Evolutionary conservation across 2,888 invertebrate genomes (phyloP).

Genomic region (Galeopsomyia nigrocyanea): DNA sequence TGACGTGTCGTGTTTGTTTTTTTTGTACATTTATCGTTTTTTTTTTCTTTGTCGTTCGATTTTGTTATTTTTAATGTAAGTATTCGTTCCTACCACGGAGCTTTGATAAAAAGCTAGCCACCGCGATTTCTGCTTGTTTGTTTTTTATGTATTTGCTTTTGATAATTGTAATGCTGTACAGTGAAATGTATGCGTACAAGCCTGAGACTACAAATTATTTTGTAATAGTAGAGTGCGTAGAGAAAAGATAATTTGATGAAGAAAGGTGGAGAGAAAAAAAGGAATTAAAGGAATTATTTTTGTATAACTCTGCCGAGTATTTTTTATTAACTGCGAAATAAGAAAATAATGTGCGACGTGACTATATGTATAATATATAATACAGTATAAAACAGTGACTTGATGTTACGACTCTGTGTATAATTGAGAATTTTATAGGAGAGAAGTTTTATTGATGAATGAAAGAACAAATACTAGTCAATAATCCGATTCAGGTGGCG

Average conservation of each 20-base stretch:
- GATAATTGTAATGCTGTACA: constrained; percentile 7
- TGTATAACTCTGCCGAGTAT: constrained; percentile 45
- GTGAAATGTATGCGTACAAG: constrained; percentile 19
- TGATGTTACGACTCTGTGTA: constrained; percentile 13
- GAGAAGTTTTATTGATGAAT: constrained; percentile 16
- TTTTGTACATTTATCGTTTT: constrained; percentile 7
- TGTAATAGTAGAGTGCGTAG: constrained; percentile 28
- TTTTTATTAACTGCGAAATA: constrained; percentile 42
- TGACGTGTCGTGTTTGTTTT: constrained; percentile 9
- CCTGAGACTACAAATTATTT: constrained; percentile 37
- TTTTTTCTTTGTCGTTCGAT: neutral
- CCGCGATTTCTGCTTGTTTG: constrained; percentile 4
- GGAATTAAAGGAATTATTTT: constrained; percentile 43
- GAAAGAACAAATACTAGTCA: constrained; percentile 38
- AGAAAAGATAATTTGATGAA: constrained; percentile 13
- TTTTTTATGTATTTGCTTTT: constrained; percentile 1
- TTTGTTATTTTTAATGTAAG: too few relatives aligned
- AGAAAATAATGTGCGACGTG: constrained; percentile 1
- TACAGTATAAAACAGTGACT: constrained; percentile 13
- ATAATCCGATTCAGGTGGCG: constrained; percentile 37
- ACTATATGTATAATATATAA: constrained; percentile 22
- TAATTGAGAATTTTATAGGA: neutral
- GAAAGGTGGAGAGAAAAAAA: constrained; percentile 25
- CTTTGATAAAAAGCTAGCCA: constrained; percentile 16
- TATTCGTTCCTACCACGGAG: neutral